Percentiles rank a stretch among this genome's conserved stretches.
These are phyloP conservation scores for Hetaerina titia DNA, from an alignment of 2,888 invertebrate genomes.

Conservation along the genomic window DNA sequence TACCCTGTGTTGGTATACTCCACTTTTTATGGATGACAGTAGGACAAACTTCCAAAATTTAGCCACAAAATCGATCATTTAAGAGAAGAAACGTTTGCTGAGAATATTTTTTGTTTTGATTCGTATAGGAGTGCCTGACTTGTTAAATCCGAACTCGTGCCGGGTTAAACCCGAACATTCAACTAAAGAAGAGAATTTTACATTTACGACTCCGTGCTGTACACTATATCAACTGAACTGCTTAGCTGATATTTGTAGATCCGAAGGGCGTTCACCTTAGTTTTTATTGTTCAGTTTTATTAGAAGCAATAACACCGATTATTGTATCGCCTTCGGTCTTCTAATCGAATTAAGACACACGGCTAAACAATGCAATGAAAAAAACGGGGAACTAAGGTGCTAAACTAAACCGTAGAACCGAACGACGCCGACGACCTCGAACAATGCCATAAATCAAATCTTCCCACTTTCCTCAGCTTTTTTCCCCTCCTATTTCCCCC, in stretches of 20 bases:
- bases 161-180: too few species aligned
- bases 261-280: not conserved
- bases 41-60: too few species aligned
- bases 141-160: too few species aligned
- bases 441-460: slow-evolving; percentile 48
- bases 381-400: not conserved
- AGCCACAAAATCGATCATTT: too few species aligned
- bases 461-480: slow-evolving; percentile 1
- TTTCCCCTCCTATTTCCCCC: not conserved
- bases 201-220: not conserved
- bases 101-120: too few species aligned
- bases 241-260: not conserved
- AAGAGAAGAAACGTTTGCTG: too few species aligned
- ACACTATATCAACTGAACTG: not conserved
- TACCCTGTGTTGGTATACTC: too few species aligned
- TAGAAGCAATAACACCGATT: not conserved
- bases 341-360: slow-evolving; percentile 46
- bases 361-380: slow-evolving; percentile 21
- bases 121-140: too few species aligned
- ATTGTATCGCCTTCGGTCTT: not conserved
- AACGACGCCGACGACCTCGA: slow-evolving; percentile 20
- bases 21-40: too few species aligned
- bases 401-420: slow-evolving; percentile 32
- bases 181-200: not conserved
- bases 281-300: not conserved